Base-by-base conservation (phyloP, 2,113 vertebrate genomes). In the Pygoscelis adeliae region DNA sequence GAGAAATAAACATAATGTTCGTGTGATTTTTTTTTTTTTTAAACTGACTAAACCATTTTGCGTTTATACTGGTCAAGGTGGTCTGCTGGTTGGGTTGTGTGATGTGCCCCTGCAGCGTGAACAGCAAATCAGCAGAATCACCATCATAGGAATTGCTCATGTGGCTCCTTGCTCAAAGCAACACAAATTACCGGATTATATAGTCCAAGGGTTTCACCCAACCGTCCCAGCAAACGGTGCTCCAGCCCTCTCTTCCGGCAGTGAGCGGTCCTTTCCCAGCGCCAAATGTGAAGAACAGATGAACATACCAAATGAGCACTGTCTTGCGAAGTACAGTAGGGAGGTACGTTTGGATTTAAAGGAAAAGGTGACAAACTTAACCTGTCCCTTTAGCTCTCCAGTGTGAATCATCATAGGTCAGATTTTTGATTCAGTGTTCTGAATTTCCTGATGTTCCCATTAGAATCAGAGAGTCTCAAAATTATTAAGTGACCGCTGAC, bases 1-100 rank as follows among this genome's bases (percentile, higher is more conserved):
- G 93, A 96, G 86, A 97, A 98, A 98, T 98, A 98, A 98, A 98
- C 63, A 58, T 59, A 14, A 91, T 89, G 82, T 96, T 97, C 65
- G 42, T 67, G 49, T 71, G 79, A 40, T 83, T 90, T 88, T 62
- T 90, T 49, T 55, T 74, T 46, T 3, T 58, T 62, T 82, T 80
- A 20, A 9, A 73, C 23, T 49, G 42, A 93, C 46, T 90, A 21
- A 61, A 61, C 62, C 36, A n/a, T 97, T 97, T 89, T 65, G 63
- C 36, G 2, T 63, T 61, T 13, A 1, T 52, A 22, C 16, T 67
- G 81, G 46, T 67, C 23, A 87, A 70, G 52, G 19, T n/a, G 61
- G 63, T 53, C 67, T 92, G 59, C 85, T 83, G 88, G 9, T 30
- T 19, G 70, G 82, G 65, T 3, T 61, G 81, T 82, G 59, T 16